A percentile compares a stretch with the other conserved stretches of the same genome.
phyloP scores from a whole-genome alignment of 2,888 invertebrate genomes.

The Diarsia brunnea region DNA sequence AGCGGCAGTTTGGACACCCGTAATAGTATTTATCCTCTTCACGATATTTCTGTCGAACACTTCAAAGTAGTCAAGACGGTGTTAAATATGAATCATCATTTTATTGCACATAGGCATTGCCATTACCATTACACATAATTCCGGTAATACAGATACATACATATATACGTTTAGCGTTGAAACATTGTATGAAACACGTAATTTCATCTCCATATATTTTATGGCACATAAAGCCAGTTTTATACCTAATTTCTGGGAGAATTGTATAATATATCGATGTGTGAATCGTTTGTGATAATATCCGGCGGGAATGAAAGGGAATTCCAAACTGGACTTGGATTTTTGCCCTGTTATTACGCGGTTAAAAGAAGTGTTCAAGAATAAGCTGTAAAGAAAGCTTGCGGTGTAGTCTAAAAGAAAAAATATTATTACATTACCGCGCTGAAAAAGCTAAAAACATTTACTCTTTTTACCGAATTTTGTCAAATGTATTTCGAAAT shows the following conservation, averaged over 20 bases:
- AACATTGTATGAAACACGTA: slow-evolving; percentile 62
- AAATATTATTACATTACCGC: slow-evolving; percentile 8
- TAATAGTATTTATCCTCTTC: neutral
- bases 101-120: slow-evolving; percentile 37
- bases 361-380: neutral
- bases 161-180: slow-evolving; percentile 35
- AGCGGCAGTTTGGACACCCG: neutral
- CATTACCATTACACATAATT: slow-evolving; percentile 42
- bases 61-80: slow-evolving; percentile 25
- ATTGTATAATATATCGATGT: slow-evolving; percentile 55
- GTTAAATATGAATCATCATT: slow-evolving; percentile 33
- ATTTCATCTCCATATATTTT: slow-evolving; percentile 63
- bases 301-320: slow-evolving; percentile 38
- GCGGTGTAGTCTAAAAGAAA: neutral
- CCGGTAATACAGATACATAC: slow-evolving; percentile 45
- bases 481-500: slow-evolving; percentile 2
- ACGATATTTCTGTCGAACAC: neutral
- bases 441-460: neutral
- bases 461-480: neutral
- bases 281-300: slow-evolving; percentile 47
- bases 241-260: slow-evolving; percentile 56
- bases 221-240: slow-evolving; percentile 58
- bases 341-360: slow-evolving; percentile 14
- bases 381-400: neutral
- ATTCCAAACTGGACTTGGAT: slow-evolving; percentile 12